These are phyloP conservation scores for Leptinotarsa juncta DNA, from an alignment of 2,888 invertebrate genomes.

Conservation along the genomic window DNA sequence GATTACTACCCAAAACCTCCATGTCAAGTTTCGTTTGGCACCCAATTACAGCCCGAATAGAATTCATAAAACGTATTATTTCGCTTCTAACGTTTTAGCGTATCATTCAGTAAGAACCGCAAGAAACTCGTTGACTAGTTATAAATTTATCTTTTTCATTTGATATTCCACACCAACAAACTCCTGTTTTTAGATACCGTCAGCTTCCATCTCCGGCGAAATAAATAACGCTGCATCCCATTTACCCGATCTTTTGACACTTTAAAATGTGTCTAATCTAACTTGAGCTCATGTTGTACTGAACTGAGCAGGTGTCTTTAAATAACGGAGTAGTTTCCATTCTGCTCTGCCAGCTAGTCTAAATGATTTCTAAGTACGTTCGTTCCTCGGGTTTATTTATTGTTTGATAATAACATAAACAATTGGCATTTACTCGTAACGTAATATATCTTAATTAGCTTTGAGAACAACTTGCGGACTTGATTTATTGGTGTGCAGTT, in stretches of 20 bases:
- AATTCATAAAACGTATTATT: too few relatives aligned
- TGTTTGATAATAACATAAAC: constrained; percentile 40
- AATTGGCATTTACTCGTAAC: constrained; percentile 20
- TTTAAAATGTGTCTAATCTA: constrained; percentile 57
- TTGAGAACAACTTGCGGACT: neutral
- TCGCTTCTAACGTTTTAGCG: neutral
- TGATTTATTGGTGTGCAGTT: constrained; percentile 2
- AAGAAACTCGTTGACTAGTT: constrained; percentile 6
- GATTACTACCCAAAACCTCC: too few relatives aligned
- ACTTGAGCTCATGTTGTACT: constrained; percentile 56
- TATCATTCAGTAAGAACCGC: neutral
- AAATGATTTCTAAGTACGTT: constrained; percentile 50
- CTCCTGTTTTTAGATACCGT: constrained; percentile 48
- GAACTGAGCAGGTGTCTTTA: constrained; percentile 57
- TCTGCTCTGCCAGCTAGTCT: constrained; percentile 47
- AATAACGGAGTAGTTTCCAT: constrained; percentile 45
- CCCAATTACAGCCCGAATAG: too few relatives aligned
- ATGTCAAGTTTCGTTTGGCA: too few relatives aligned
- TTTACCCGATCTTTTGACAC: constrained; percentile 55
- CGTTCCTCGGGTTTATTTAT: constrained; percentile 41
- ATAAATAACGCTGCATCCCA: constrained; percentile 53
- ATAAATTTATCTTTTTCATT: constrained; percentile 14
- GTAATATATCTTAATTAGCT: constrained; percentile 15
- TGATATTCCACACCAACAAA: constrained; percentile 24
- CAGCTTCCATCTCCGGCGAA: constrained; percentile 44